A percentile compares a stretch with the other conserved stretches of the same genome.
Evolutionary conservation across 2,113 vertebrate species (phyloP).

Genomic region (Nerophis ophidion): DNA sequence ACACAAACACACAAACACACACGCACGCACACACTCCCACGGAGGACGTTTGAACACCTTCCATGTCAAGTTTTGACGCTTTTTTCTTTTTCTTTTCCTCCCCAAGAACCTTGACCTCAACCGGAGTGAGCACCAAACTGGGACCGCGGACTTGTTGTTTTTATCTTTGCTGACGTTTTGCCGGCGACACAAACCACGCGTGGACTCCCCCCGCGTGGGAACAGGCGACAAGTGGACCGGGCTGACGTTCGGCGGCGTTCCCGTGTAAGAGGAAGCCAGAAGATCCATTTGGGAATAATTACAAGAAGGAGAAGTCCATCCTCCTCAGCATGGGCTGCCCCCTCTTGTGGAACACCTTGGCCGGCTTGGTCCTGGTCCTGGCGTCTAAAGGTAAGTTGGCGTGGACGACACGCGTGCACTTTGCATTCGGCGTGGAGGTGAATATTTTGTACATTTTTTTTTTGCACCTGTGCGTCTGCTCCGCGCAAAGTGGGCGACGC

Average conservation of each 20-base stretch:
- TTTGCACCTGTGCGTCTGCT: too few relatives aligned
- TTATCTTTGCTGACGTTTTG: conserved; percentile 29
- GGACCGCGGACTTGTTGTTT: conserved; percentile 46
- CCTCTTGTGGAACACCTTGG: conserved; percentile 63
- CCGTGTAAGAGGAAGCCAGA: conserved; percentile 47
- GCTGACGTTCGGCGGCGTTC: conserved; percentile 42
- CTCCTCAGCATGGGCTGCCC: conserved; percentile 67
- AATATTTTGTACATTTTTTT: conserved; percentile 36
- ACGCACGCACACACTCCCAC: conserved; percentile 5
- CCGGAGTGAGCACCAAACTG: conserved; percentile 35
- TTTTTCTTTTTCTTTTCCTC: conserved; percentile 5
- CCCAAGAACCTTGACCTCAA: conserved; percentile 6
- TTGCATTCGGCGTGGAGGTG: conserved; percentile 41
- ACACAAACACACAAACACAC: conserved; percentile 33
- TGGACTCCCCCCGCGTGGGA: conserved; percentile 17
- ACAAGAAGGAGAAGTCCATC: conserved; percentile 27
- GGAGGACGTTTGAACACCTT: too few relatives aligned
- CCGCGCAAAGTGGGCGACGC: conserved; percentile 53
- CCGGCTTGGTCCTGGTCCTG: conserved; percentile 62
- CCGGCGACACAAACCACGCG: conserved; percentile 33
- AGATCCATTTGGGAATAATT: too few relatives aligned
- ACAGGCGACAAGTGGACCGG: conserved; percentile 50
- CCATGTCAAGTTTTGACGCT: conserved; percentile 26
- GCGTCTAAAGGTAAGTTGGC: conserved; percentile 69
- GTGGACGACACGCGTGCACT: conserved; percentile 19